These are phyloP conservation scores for Pyrrhura leucotis DNA, from an alignment of 2,797 vertebrate species.

Conservation along the genomic window DNA sequence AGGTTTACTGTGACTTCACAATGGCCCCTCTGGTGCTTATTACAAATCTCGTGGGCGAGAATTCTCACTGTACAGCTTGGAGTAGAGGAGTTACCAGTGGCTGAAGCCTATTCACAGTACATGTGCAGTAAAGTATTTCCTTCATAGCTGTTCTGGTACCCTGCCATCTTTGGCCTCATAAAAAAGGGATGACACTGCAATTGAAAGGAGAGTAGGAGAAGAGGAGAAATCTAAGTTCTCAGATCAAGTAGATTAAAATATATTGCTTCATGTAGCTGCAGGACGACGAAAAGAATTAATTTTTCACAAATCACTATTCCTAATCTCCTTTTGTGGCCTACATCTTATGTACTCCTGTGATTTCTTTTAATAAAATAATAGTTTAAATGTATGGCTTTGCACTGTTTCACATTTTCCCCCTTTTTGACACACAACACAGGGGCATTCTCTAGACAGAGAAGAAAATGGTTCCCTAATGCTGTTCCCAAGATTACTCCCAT, in stretches of 20 bases:
- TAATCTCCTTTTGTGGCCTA: not conserved
- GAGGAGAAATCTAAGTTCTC: not conserved
- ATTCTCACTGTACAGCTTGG: not conserved
- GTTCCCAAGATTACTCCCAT: not conserved
- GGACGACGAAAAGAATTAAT: not conserved
- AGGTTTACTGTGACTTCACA: not conserved
- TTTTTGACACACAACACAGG: not conserved
- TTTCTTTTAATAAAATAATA: not conserved
- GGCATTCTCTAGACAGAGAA: not conserved
- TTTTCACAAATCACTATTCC: not conserved
- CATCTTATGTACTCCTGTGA: not conserved
- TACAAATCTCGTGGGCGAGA: not conserved
- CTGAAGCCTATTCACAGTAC: not conserved
- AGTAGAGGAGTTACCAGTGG: not conserved
- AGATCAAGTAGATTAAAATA: not conserved
- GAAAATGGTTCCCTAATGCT: not conserved
- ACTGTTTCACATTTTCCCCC: not conserved
- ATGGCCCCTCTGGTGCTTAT: not conserved
- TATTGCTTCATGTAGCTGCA: not conserved
- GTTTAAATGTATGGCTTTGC: not conserved
- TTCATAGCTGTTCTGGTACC: not conserved
- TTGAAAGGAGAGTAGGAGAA: not conserved
- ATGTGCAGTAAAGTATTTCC: not conserved
- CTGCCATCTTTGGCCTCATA: not conserved
- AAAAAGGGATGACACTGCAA: not conserved